Evolutionary conservation across 2,888 invertebrate species (phyloP).

Genomic region (Pilophorus perplexus): DNA sequence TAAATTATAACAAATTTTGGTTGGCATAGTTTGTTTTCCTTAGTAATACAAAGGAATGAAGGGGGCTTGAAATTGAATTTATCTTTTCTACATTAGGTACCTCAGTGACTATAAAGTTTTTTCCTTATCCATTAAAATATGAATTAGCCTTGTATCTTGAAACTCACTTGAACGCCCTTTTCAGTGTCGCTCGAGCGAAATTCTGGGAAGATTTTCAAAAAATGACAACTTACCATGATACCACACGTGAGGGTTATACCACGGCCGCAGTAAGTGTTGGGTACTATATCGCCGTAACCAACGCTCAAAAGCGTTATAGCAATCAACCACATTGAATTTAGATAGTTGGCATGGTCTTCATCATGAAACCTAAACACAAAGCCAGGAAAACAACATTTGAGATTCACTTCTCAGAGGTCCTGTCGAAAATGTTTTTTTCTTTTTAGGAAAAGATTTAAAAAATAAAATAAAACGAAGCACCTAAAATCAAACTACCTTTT

Average conservation of each 20-base stretch:
- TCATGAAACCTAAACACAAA: constrained; percentile 81
- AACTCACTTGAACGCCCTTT: too few species aligned
- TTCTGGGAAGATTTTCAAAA: too few species aligned
- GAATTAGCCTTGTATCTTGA: too few species aligned
- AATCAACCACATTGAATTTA: constrained; percentile 99
- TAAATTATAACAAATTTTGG: too few species aligned
- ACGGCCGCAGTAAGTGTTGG: constrained; percentile 99
- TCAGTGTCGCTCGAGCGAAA: too few species aligned
- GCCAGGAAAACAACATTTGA: not conserved
- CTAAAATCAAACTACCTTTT: too few species aligned
- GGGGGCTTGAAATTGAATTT: not conserved
- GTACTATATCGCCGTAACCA: constrained; percentile 99
- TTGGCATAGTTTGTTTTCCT: too few species aligned
- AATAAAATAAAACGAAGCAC: not conserved
- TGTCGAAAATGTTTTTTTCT: not conserved
- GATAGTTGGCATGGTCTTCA: constrained; percentile 96
- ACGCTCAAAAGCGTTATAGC: constrained; percentile 99
- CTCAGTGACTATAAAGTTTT: not conserved
- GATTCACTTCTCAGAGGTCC: not conserved
- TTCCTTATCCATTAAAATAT: too few species aligned
- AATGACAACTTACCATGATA: constrained; percentile 83
- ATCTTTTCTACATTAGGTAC: not conserved
- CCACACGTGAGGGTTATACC: constrained; percentile 99
- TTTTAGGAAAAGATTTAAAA: not conserved
- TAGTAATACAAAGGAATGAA: too few species aligned